Evolutionary conservation across 2,113 vertebrate genomes (phyloP), one percentile per base, ranked within the genome.

Genomic region (Phoenicopterus ruber): DNA sequence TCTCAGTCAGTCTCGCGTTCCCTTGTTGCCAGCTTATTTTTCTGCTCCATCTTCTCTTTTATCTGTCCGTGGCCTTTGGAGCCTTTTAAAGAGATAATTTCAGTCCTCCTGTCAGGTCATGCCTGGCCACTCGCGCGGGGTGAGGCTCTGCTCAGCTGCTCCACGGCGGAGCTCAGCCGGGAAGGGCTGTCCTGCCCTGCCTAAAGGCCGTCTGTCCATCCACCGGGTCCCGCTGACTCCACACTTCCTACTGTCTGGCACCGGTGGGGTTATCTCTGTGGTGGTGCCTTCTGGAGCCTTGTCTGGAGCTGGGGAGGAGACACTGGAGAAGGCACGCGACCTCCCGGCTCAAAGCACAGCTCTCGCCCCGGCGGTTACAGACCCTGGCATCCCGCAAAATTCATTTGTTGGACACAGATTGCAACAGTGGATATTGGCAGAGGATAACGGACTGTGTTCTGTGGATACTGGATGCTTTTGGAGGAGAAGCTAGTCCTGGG

Each of bases 151-250:
- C 58, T 38, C 42, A 4, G 36, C 74, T 36, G 58, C 69, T 65
- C 38, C 73, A 0, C 0, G 38, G 10, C 3, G 52, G 46, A 5
- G 17, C 1, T 59, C 28, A 7, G 40, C 44, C 0, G 0, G 54
- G 19, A 59, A 49, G 44, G 70, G 29, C 50, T 24, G 9, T n/a
- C 54, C 70, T n/a, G 82, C 71, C 17, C 76, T 58, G 31, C 44
- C 47, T 10, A 2, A 44, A 17, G 47, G n/a, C 50, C 58, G 7
- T 3, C 21, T 47, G 36, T 26, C 21, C 57, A 25, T 10, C 65
- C 61, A 6, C 12, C 6, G 10, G 3, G 13, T 62, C 28, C 83
- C 38, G 0, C 9, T 9, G 26, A 14, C 15, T 3, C 25, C 87
- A 4, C 10, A 9, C 44, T 10, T 44, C 36, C n/a, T 2, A 2